Evolutionary conservation across 2,888 invertebrate genomes (phyloP).

Genomic region (Synergus umbraculus): DNA sequence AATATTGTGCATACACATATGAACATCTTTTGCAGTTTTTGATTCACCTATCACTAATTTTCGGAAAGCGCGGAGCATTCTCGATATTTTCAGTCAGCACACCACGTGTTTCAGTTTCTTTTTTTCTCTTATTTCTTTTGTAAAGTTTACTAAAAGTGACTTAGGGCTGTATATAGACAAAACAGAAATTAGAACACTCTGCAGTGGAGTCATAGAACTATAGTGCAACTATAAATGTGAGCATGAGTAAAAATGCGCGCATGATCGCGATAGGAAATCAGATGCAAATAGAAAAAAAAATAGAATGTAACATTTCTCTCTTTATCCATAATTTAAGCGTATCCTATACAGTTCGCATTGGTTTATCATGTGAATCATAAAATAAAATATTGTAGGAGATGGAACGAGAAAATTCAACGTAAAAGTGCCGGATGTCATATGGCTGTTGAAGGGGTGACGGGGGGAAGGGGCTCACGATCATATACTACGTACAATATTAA

Average conservation of each 20-base stretch:
- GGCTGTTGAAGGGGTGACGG: conserved; percentile 46
- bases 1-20: no score
- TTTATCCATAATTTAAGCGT: conserved; percentile 25
- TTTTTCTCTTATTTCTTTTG: no score
- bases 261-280: conserved; percentile 14
- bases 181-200: no score
- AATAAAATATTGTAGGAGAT: conserved; percentile 38
- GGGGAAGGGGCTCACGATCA: conserved; percentile 44
- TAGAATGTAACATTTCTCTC: neutral
- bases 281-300: conserved; percentile 12
- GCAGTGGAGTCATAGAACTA: no score
- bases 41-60: no score
- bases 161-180: no score
- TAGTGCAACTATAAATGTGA: neutral
- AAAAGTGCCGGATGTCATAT: conserved; percentile 45
- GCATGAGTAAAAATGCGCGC: conserved; percentile 15
- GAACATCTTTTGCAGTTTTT: no score
- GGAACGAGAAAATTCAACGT: conserved; percentile 38
- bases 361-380: conserved; percentile 24
- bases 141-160: no score
- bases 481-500: conserved; percentile 69
- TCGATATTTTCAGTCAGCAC: no score
- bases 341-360: conserved; percentile 23
- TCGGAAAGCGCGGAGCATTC: no score
- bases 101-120: no score